Evolutionary conservation across 1,140 invertebrate species (phyloP).

Genomic region (Drosophila sp.): DNA sequence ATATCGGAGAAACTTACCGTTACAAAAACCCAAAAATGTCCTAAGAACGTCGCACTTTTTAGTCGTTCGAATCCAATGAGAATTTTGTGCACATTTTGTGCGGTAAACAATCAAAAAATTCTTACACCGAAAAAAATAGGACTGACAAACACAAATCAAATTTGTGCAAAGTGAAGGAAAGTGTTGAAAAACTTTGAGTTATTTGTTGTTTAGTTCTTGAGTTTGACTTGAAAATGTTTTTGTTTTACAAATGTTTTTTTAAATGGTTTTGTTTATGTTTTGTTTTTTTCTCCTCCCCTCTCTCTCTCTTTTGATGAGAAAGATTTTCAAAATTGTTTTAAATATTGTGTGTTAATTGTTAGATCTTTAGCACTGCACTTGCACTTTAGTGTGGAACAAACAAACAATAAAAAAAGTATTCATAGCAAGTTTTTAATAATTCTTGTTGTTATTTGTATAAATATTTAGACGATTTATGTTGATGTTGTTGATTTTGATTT

Average conservation of each 20-base stretch:
- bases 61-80: constrained; percentile 73
- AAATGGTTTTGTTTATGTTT: background rate
- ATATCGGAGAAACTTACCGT: constrained; percentile 21
- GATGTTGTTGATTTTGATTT: background rate
- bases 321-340: constrained; percentile 5
- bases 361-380: constrained; percentile 44
- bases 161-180: background rate
- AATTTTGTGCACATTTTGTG: constrained; percentile 80
- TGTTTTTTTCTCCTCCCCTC: too few relatives aligned
- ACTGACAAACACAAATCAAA: constrained; percentile 23
- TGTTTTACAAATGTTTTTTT: background rate
- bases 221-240: background rate
- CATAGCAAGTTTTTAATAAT: constrained; percentile 22
- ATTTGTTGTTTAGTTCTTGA: background rate
- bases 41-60: constrained; percentile 66
- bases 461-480: background rate
- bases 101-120: constrained; percentile 50
- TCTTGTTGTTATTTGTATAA: constrained; percentile 17
- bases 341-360: background rate
- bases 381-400: constrained; percentile 24
- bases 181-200: background rate
- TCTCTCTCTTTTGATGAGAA: constrained; percentile 10
- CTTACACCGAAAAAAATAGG: constrained; percentile 29
- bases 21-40: constrained; percentile 2
- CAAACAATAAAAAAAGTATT: constrained; percentile 32